Conservation (phyloP, 2,888 invertebrate genomes). For the Petrolisthes cinctipes region DNA sequence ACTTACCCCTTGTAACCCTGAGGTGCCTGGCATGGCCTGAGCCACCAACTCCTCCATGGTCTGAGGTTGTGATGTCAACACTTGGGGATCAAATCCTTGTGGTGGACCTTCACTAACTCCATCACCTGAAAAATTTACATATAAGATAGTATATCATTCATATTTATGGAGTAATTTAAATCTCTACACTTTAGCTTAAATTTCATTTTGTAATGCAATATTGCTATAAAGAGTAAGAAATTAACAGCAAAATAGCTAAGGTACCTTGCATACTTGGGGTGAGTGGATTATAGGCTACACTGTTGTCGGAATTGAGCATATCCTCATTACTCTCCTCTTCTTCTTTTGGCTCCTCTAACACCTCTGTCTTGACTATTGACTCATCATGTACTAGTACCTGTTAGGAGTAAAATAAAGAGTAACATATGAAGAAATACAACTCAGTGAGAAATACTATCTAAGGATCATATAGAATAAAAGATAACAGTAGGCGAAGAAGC, state of each 20-base stretch:
- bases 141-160: too few relatives aligned
- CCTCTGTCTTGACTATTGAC: conserved; percentile 48
- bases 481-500: too few relatives aligned
- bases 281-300: conserved; percentile 42
- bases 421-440: too few relatives aligned
- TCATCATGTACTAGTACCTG: conserved; percentile 47
- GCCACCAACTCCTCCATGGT: conserved; percentile 64
- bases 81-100: conserved; percentile 50
- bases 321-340: conserved; percentile 44
- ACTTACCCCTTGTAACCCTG: conserved; percentile 63
- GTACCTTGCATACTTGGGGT: conserved; percentile 13
- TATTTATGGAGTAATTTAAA: too few relatives aligned
- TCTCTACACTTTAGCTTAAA: too few relatives aligned
- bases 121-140: conserved; percentile 28
- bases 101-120: conserved; percentile 35
- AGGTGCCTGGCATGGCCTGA: conserved; percentile 63
- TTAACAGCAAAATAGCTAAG: not conserved
- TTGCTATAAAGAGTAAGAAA: too few relatives aligned
- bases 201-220: too few relatives aligned
- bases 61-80: conserved; percentile 55
- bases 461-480: too few relatives aligned
- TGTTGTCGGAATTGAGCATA: conserved; percentile 48
- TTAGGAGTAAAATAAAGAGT: not conserved
- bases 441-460: too few relatives aligned
- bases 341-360: conserved; percentile 46